These are phyloP conservation scores for Coregonus ussuriensis DNA, from an alignment of 2,797 vertebrate species.

Conservation along the genomic window DNA sequence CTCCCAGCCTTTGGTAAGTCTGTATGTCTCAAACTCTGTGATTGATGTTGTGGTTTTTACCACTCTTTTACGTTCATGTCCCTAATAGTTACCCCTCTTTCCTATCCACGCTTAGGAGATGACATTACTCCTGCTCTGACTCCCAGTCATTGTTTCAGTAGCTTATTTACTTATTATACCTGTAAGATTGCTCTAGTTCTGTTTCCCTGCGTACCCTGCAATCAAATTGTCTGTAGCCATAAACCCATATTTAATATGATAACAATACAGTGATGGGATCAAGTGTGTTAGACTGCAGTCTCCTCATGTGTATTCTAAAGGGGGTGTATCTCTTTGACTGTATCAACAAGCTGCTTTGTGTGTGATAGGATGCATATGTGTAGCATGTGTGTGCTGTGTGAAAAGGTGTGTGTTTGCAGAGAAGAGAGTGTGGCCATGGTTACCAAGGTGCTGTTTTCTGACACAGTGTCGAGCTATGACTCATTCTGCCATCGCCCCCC, in stretches of 20 bases:
- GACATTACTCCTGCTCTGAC: no score
- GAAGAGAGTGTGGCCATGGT: constrained; percentile 8
- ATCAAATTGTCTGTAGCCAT: neutral
- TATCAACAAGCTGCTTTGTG: neutral
- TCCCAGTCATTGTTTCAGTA: no score
- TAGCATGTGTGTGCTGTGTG: neutral
- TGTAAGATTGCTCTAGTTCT: neutral
- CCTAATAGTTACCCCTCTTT: no score
- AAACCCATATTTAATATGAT: neutral
- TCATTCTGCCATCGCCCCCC: neutral
- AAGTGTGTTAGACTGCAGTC: neutral
- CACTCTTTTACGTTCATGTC: no score
- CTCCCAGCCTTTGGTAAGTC: neutral
- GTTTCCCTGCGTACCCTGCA: neutral
- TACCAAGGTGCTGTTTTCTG: constrained; percentile 2
- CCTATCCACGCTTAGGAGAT: no score
- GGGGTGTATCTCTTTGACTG: neutral
- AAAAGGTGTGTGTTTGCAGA: neutral
- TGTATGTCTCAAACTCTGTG: neutral
- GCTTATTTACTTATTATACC: no score
- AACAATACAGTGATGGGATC: neutral
- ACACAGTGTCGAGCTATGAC: constrained; percentile 8
- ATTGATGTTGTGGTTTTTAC: neutral
- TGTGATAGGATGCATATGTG: neutral
- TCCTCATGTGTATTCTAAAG: neutral